Evolutionary conservation across 2,113 vertebrate genomes (phyloP), one percentile per base, ranked within the genome.

Genomic region (Procavia capensis): DNA sequence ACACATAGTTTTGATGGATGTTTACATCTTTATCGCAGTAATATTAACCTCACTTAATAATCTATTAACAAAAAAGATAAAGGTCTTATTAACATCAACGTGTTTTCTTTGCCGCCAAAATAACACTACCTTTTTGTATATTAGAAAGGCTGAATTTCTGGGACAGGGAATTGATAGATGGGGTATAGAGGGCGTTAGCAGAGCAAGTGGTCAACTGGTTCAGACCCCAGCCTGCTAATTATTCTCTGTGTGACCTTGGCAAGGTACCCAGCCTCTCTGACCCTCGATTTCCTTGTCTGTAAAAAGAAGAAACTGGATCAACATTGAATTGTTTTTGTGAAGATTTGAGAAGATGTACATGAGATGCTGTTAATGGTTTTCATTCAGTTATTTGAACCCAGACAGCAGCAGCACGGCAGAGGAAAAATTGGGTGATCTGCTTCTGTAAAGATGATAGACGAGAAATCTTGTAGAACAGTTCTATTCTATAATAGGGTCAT

Each of bases 1-100:
- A 5, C 66, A n/a, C 19, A 3, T n/a, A 83, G 90, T 80, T 81
- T 80, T 74, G 93, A 93, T 76, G 81, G 76, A 80, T 76, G 70
- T 24, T 50, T 75, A 39, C 17, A 24, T 78, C 7, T 57, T 75
- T 20, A 61, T 57, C 87, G 19, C 75, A 81, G 84, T 85, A 95
- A 95, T 92, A 97, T 96, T 97, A 96, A 97, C 90, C 78, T 95
- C 90, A n/a, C 70, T 95, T 95, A 95, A 97, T 96, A 95, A 97
- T 84, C 95, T 92, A 95, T 93, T 97, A 97, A 96, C 94, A 68
- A 90, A 81, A 72, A 93, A 82, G 94, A 97, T 79, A 94, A 97
- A 97, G 94, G 84, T 96, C 95, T 86, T 85, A 80, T 72, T 94
- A 95, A 85, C 61, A 88, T 85, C 82, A 74, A 91, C 31, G 20